phyloP scores from a whole-genome alignment of 1,140 invertebrate species.

The Drosophila parvula region DNA sequence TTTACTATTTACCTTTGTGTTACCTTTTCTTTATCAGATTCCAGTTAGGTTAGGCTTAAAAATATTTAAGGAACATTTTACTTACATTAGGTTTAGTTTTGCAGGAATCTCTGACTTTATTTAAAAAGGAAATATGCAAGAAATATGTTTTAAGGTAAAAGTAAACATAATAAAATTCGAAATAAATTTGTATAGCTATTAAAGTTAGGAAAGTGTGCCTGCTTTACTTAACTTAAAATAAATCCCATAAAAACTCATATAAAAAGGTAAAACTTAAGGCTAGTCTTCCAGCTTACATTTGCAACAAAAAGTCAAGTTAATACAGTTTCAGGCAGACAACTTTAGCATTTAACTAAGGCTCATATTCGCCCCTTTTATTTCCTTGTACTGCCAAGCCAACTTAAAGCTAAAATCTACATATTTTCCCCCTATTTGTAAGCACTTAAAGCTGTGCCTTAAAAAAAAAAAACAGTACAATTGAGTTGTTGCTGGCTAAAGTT shows the following conservation, averaged over 20 bases:
- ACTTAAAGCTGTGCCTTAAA: constrained; percentile 55
- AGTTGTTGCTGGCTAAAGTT: constrained; percentile 49
- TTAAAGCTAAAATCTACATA: constrained; percentile 31
- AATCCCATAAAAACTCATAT: neutral
- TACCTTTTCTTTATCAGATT: neutral
- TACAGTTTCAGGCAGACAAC: neutral
- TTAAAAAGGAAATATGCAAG: neutral
- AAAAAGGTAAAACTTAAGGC: neutral
- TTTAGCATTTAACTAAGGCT: neutral
- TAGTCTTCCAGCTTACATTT: too few relatives aligned
- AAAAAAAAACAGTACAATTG: constrained; percentile 31
- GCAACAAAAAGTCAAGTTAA: too few relatives aligned
- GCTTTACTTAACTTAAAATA: neutral
- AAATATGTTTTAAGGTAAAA: neutral
- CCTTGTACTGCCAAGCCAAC: neutral
- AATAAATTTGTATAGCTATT: neutral
- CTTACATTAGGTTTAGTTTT: accelerated
- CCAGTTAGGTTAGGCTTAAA: neutral
- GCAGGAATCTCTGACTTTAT: too few relatives aligned
- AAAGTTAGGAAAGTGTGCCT: neutral
- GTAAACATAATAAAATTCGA: neutral
- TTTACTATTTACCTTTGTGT: neutral
- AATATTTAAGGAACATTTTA: neutral
- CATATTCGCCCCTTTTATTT: neutral
- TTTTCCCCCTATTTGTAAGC: constrained; percentile 17